phyloP scores from a whole-genome alignment of 2,888 invertebrate species.

The Agelastica alni region DNA sequence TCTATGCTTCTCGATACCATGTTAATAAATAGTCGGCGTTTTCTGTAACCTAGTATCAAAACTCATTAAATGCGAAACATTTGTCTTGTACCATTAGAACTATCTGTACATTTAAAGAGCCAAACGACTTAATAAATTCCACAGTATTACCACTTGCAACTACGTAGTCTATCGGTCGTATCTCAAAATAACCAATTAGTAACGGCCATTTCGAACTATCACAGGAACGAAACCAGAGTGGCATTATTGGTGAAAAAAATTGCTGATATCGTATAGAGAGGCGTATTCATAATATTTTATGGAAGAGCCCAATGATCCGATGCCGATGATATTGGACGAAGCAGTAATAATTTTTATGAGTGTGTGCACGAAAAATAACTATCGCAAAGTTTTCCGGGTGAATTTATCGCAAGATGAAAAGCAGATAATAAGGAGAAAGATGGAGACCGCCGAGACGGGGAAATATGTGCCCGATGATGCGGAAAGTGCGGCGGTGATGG shows the following conservation, averaged over 20 bases:
- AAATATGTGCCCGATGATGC: conserved; percentile 51
- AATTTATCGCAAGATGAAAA: conserved; percentile 41
- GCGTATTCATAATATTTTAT: conserved; percentile 33
- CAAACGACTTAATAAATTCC: background rate
- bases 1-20: no score
- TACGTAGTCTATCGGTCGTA: background rate
- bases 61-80: no score
- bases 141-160: background rate
- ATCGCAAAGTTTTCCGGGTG: conserved; percentile 38
- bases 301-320: conserved; percentile 28
- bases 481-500: conserved; percentile 39
- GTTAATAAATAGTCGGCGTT: no score
- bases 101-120: background rate
- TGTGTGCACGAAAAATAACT: conserved; percentile 30
- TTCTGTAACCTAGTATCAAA: no score
- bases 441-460: conserved; percentile 40
- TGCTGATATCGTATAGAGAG: conserved; percentile 24
- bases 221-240: conserved; percentile 3
- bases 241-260: background rate
- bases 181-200: conserved; percentile 8
- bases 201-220: background rate
- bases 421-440: conserved; percentile 44
- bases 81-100: background rate
- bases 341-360: conserved; percentile 35
- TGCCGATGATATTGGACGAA: conserved; percentile 30